These are phyloP conservation scores for Apaloderma vittatum DNA, from an alignment of 2,113 vertebrate species.

Conservation along the genomic window DNA sequence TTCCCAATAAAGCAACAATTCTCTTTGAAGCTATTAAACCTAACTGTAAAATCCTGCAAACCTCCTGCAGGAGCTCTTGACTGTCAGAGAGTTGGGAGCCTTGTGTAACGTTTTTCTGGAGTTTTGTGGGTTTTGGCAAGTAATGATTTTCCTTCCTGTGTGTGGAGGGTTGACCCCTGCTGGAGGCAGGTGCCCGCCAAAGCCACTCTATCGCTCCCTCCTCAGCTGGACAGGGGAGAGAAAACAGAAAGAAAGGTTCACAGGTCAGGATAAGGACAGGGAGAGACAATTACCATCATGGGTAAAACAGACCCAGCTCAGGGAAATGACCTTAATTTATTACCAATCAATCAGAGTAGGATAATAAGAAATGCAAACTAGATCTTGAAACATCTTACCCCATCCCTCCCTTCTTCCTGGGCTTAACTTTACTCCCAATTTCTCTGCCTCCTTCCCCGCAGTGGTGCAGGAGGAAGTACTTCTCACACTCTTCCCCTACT, in stretches of 20 bases:
- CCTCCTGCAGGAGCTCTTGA: neutral
- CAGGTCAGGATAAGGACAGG: neutral
- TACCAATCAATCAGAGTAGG: neutral
- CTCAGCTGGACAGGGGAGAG: neutral
- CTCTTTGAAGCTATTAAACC: neutral
- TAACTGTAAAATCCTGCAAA: neutral
- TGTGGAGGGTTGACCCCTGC: neutral
- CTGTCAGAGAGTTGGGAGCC: neutral
- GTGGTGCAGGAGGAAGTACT: no score
- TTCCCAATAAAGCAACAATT: neutral
- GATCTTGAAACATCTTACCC: neutral
- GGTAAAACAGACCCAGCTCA: neutral
- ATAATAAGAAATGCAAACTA: neutral
- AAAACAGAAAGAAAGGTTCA: neutral
- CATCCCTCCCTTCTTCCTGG: neutral
- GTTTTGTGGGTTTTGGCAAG: neutral
- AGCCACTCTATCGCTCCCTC: neutral
- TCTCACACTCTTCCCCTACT: neutral
- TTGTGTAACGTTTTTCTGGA: neutral
- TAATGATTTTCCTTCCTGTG: neutral
- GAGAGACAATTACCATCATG: neutral
- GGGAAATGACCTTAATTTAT: neutral
- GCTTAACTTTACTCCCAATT: neutral
- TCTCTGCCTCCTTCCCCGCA: neutral
- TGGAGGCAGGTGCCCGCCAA: neutral